phyloP scores from a whole-genome alignment of 2,797 vertebrate species.

The Gymnoscopelus microlampas region DNA sequence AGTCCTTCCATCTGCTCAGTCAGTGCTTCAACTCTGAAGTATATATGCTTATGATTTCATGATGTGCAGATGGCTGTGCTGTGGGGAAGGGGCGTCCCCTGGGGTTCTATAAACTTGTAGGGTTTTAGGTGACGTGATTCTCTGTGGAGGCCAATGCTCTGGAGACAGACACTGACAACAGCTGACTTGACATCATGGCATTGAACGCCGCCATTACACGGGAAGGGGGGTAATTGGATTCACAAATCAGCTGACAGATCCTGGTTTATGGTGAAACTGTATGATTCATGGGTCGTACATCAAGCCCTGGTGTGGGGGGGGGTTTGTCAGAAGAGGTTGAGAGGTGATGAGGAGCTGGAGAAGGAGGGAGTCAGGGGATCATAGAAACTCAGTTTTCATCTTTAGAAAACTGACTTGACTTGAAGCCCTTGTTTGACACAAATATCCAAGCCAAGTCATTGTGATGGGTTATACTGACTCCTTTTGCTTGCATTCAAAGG shows the following conservation, averaged over 20 bases:
- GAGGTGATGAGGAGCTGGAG: conserved; percentile 43
- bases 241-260: conserved; percentile 80
- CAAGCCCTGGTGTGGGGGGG: conserved; percentile 47
- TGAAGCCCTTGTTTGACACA: conserved; percentile 29
- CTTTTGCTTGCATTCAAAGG: conserved; percentile 17
- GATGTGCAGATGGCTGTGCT: conserved; percentile 3
- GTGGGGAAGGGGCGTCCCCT: not conserved
- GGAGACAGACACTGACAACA: conserved; percentile 68
- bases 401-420: conserved; percentile 48
- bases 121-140: not conserved
- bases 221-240: conserved; percentile 75
- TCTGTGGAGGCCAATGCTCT: conserved; percentile 30
- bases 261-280: conserved; percentile 73
- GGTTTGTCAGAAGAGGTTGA: conserved; percentile 70
- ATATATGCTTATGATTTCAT: not conserved
- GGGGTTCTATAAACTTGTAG: not conserved
- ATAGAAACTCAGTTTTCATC: conserved; percentile 42
- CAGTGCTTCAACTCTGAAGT: not conserved
- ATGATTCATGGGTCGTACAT: conserved; percentile 76
- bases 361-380: conserved; percentile 42
- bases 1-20: not conserved
- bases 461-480: conserved; percentile 17
- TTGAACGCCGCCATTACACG: conserved; percentile 76
- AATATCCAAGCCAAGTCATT: conserved; percentile 21
- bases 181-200: conserved; percentile 74